Evolutionary conservation across 1,140 invertebrate species (phyloP).

Genomic region (Penaeus indicus): DNA sequence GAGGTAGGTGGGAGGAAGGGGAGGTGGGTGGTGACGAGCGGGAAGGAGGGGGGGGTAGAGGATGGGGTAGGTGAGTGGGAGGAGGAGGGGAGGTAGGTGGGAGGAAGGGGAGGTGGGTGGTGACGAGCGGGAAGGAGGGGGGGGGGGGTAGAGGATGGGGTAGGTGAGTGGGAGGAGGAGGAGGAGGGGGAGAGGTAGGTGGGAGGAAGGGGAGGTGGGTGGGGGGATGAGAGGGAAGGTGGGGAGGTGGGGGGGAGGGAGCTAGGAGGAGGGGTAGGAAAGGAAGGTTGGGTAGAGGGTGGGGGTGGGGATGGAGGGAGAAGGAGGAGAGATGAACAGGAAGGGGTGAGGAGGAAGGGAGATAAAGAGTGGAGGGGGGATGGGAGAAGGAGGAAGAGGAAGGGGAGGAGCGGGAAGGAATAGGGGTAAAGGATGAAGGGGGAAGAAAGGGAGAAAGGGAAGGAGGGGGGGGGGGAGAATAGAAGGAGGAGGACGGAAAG

Average conservation of each 20-base stretch:
- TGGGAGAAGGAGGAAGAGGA: conserved; percentile 11
- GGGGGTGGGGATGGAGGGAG: background rate
- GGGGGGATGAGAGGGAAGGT: background rate
- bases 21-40: background rate
- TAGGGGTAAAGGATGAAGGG: background rate
- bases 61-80: background rate
- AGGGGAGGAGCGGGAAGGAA: conserved; percentile 2
- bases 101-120: background rate
- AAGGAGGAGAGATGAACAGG: background rate
- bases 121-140: background rate
- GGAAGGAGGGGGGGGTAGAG: background rate
- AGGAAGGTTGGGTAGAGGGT: background rate
- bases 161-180: background rate
- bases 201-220: background rate
- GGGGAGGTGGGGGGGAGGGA: background rate
- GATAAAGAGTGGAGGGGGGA: background rate
- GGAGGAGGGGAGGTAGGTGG: too few species aligned
- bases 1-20: too few species aligned
- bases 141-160: background rate
- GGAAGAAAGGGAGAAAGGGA: conserved; percentile 10
- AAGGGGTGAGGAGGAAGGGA: background rate
- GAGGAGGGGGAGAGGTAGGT: too few species aligned
- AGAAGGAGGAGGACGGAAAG: too few species aligned
- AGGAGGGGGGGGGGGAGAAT: conserved; percentile 1
- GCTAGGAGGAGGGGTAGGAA: too few species aligned